Evolutionary conservation across 2,797 vertebrate genomes (phyloP).

Genomic region (Artibeus lituratus): DNA sequence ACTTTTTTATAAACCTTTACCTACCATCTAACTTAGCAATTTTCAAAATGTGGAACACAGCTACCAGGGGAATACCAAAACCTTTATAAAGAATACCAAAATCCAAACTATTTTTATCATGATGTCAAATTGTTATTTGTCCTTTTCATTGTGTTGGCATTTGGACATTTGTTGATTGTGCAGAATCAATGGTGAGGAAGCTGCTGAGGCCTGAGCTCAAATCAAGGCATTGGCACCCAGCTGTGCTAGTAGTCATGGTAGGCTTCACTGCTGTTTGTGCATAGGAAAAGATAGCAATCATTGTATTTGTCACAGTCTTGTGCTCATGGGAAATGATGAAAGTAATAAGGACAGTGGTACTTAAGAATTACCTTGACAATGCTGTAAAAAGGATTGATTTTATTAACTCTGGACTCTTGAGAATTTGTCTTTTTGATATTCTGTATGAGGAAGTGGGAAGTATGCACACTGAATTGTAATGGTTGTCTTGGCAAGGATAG

Average conservation of each 20-base stretch:
- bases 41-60: neutral
- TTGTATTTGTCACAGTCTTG: neutral
- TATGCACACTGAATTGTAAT: neutral
- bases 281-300: neutral
- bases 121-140: accelerated
- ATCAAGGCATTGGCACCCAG: neutral
- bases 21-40: neutral
- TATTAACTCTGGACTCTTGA: neutral
- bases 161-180: neutral
- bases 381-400: no score
- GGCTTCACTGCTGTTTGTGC: accelerated
- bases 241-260: accelerated
- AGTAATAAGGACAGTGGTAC: neutral
- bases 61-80: no score
- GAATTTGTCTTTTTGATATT: neutral
- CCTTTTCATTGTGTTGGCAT: neutral
- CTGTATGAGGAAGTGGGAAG: no score
- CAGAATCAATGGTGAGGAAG: neutral
- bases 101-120: neutral
- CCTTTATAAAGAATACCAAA: neutral
- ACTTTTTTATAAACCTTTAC: neutral
- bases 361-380: neutral
- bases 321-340: neutral
- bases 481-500: neutral
- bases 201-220: neutral